A percentile compares a stretch with the other conserved stretches of the same genome.
These are phyloP conservation scores for Astreopora myriophthalma DNA, from an alignment of 64 coral and sea anemone genomes.

Conservation along the genomic window DNA sequence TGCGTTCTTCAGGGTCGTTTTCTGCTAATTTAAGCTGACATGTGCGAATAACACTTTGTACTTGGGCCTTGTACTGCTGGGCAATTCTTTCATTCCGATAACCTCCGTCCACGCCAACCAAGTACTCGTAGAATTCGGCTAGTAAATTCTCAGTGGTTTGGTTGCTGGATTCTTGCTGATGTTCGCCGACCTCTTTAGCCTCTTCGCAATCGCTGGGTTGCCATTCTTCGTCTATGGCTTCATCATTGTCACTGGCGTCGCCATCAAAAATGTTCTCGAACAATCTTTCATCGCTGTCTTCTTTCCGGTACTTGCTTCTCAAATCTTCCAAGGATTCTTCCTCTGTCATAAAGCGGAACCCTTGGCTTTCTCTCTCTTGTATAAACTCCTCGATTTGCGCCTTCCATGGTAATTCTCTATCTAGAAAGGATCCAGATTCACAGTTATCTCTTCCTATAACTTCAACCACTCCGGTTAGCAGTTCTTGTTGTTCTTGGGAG, in stretches of 20 bases:
- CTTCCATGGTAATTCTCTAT: background rate
- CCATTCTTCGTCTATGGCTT: background rate
- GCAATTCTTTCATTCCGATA: constrained; percentile 1
- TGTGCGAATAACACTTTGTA: background rate
- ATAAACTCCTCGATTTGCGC: background rate
- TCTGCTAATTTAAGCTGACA: background rate
- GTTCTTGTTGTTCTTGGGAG: background rate
- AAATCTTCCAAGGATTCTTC: background rate
- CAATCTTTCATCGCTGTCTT: too few relatives aligned
- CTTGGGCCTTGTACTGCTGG: constrained; percentile 38
- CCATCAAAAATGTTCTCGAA: background rate
- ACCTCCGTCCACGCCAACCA: constrained; percentile 33
- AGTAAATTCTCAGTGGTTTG: background rate
- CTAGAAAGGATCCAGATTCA: constrained; percentile 7
- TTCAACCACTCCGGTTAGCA: constrained; percentile 22
- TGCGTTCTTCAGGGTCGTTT: too few relatives aligned
- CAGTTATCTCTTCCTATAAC: background rate
- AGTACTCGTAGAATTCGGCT: constrained; percentile 2
- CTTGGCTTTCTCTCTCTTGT: background rate
- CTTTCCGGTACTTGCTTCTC: background rate
- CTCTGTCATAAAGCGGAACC: background rate
- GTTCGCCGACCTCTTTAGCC: too few relatives aligned
- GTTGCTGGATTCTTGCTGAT: background rate
- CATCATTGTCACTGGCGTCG: background rate
- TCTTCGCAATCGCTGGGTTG: background rate